Evolutionary conservation across 37 sponge, comb jelly and placozoan genomes (phyloP).

Genomic region (Sycon ciliatum): DNA sequence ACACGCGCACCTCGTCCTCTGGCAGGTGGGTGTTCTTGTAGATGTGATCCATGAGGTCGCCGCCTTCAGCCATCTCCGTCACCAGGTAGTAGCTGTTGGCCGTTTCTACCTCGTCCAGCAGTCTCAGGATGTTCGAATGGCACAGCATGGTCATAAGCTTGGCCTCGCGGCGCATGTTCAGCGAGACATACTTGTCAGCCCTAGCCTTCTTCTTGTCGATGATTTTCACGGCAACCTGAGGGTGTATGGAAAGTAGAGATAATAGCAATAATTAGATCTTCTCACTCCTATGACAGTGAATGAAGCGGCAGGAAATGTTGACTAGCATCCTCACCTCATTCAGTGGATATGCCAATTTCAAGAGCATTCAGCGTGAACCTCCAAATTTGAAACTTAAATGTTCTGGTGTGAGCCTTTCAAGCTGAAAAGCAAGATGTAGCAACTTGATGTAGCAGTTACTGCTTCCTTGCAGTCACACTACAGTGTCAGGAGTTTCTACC

Average conservation of each 20-base stretch:
- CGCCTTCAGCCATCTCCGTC: constrained; percentile 24
- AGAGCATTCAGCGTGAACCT: too few relatives aligned
- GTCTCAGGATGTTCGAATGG: constrained; percentile 34
- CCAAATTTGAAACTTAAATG: too few relatives aligned
- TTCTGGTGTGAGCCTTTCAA: too few relatives aligned
- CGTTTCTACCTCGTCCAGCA: constrained; percentile 42
- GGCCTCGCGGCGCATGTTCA: constrained; percentile 35
- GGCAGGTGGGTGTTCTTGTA: constrained; percentile 1
- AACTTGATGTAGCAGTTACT: too few relatives aligned
- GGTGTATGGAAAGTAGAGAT: not conserved
- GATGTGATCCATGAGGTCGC: constrained; percentile 34
- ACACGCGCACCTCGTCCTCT: constrained; percentile 30
- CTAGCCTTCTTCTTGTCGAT: constrained; percentile 38
- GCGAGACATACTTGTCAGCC: constrained; percentile 27
- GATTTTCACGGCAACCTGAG: constrained; percentile 54
- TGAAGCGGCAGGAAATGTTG: too few relatives aligned
- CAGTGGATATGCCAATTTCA: too few relatives aligned
- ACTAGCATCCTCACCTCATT: too few relatives aligned
- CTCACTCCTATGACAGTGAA: too few relatives aligned
- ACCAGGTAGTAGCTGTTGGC: constrained; percentile 50
- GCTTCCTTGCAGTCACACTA: too few relatives aligned
- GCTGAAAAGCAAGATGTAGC: too few relatives aligned
- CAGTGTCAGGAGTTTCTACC: too few relatives aligned
- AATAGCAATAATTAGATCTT: not conserved
- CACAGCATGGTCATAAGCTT: constrained; percentile 30